Conservation (phyloP, 2,888 invertebrate genomes). For the Dinocampus coccinellae region DNA sequence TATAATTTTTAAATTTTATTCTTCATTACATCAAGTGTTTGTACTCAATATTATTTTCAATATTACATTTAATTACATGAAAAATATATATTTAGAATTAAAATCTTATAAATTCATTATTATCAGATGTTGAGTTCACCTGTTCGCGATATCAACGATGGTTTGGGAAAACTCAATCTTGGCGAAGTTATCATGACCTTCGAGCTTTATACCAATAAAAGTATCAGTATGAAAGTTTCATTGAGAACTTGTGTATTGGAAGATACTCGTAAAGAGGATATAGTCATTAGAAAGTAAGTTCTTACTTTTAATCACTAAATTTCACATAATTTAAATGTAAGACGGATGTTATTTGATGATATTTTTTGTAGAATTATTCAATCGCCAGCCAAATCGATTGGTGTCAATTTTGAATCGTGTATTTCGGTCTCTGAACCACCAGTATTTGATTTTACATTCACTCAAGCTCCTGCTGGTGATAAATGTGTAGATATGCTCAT, state of each 20-base stretch:
- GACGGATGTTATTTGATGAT: not conserved
- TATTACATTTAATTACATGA: no score
- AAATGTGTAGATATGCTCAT: conserved; percentile 78
- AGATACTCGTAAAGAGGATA: conserved; percentile 80
- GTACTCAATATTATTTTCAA: no score
- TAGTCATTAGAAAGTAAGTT: conserved; percentile 73
- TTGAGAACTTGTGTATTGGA: conserved; percentile 79
- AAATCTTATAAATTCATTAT: not conserved
- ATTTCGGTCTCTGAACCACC: conserved; percentile 79
- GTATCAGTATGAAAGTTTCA: conserved; percentile 78
- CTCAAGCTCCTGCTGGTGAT: conserved; percentile 75
- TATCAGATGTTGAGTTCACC: conserved; percentile 76
- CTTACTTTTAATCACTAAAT: not conserved
- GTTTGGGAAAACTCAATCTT: conserved; percentile 78
- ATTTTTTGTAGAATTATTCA: conserved; percentile 75
- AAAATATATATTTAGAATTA: no score
- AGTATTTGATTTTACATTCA: conserved; percentile 78
- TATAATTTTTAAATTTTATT: conserved; percentile 15
- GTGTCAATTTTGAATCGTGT: conserved; percentile 71
- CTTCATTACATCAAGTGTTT: no score
- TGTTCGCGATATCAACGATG: conserved; percentile 79
- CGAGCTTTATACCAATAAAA: conserved; percentile 78
- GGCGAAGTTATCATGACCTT: conserved; percentile 77
- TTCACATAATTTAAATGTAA: not conserved
- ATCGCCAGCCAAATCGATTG: conserved; percentile 74